A percentile compares a stretch with the other conserved stretches of the same genome.
phyloP scores from a whole-genome alignment of 2,797 vertebrate genomes.

The Tolypeutes matacus region DNA sequence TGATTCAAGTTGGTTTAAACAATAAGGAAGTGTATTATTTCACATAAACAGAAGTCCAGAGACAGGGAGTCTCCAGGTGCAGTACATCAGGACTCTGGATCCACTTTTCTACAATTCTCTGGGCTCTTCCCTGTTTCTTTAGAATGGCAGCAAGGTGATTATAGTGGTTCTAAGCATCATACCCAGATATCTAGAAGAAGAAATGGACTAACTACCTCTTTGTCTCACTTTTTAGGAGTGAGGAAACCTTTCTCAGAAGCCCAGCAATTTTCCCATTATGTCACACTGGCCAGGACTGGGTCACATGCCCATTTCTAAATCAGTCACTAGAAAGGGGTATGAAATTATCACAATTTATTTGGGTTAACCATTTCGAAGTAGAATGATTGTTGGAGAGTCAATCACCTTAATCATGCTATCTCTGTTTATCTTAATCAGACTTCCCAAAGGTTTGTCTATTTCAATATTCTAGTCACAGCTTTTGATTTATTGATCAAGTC shows the following conservation, averaged over 20 bases:
- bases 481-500: neutral
- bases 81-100: neutral
- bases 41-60: constrained; percentile 36
- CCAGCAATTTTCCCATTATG: neutral
- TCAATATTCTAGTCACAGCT: neutral
- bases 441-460: neutral
- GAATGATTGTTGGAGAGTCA: too few relatives aligned
- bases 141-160: too few relatives aligned
- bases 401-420: neutral
- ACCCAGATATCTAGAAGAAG: neutral
- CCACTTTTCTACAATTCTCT: neutral
- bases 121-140: neutral
- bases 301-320: neutral
- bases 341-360: neutral
- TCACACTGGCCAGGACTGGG: neutral
- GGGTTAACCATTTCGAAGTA: neutral
- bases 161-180: too few relatives aligned
- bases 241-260: neutral
- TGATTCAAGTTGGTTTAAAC: constrained; percentile 7
- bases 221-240: neutral
- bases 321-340: neutral
- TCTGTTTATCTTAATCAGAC: neutral
- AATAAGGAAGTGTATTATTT: constrained; percentile 68
- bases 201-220: neutral
- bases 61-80: neutral